phyloP scores from a whole-genome alignment of 2,113 vertebrate genomes.

The Gulo gulo region DNA sequence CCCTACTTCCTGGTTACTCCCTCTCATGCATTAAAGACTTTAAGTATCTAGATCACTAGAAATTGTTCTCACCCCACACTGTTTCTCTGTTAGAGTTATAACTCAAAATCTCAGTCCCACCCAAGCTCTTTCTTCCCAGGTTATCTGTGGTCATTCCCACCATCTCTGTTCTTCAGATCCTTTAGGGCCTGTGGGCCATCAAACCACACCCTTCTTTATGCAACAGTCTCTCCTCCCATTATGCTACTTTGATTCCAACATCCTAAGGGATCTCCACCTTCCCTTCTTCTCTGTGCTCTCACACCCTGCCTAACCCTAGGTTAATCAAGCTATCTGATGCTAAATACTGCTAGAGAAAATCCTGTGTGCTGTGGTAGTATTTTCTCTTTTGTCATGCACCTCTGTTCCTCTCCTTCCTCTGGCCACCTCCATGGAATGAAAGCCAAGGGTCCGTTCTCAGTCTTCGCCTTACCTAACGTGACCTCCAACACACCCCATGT shows the following conservation, averaged over 20 bases:
- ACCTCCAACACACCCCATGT: neutral
- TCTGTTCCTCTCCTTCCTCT: neutral
- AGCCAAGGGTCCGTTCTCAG: fast-evolving
- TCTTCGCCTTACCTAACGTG: neutral
- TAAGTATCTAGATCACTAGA: neutral
- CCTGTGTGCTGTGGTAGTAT: neutral
- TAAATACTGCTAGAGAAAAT: neutral
- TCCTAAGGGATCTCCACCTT: neutral
- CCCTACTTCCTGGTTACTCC: neutral
- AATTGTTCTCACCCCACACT: neutral
- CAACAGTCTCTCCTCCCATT: neutral
- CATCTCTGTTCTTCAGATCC: neutral
- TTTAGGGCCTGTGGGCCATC: too few relatives aligned
- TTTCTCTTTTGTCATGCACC: neutral
- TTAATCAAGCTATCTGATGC: fast-evolving
- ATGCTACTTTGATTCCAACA: fast-evolving
- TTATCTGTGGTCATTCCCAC: neutral
- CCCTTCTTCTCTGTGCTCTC: neutral
- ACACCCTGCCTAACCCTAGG: neutral
- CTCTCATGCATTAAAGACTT: neutral
- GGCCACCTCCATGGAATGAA: neutral
- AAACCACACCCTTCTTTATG: fast-evolving
- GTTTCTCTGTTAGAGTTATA: neutral
- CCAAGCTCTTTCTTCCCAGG: neutral
- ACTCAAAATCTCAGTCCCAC: neutral